Evolutionary conservation across 2,888 invertebrate genomes (phyloP), one percentile per base, ranked within the genome.

Genomic region (Mimumesa dahlbomi): DNA sequence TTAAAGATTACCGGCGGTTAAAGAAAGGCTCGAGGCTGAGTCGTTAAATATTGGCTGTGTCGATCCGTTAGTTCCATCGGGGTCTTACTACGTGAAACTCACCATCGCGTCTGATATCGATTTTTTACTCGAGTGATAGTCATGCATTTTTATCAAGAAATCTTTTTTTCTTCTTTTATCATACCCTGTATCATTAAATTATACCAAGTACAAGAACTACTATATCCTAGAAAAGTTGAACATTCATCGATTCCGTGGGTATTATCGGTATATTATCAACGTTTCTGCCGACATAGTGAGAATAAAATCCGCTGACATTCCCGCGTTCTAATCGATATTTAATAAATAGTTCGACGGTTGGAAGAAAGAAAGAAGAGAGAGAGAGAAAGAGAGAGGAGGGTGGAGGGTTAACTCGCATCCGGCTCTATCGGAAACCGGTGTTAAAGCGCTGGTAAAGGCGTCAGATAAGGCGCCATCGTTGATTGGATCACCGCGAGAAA

Each of bases 401-500:
- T 3, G 3, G 3, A 3, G 13, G 22, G 2, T 21, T 21, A 34
- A 16, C 38, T 40, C 22, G 21, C 49, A 13, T 21, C 19, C 5
- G 16, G 14, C n/a, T 29, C 16, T 45, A 46, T 38, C 59, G 19
- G 49, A 46, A 56, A 54, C 40, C 54, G 66, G 66, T 62, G 75
- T 64, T 68, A 70, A 70, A 77, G 70, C 78, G 67, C 50, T 50
- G 58, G 73, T 54, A 75, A 85, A 87, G 84, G 84, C 85, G 85
- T 81, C 80, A 82, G 75, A 75, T 80, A 84, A 86, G 87, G 87
- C 88, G 87, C 85, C 84, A 82, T 78, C 87, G 88, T 88, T 89
- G 88, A 89, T 88, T 89, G 87, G 88, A 88, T 88, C 87, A 85
- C 83, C 79, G 80, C 84, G 82, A 82, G 87, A 86, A 88, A 89